Evolutionary conservation across 2,113 vertebrate species (phyloP), one percentile per base, ranked within the genome.

Genomic region (Sminthopsis crassicaudata): DNA sequence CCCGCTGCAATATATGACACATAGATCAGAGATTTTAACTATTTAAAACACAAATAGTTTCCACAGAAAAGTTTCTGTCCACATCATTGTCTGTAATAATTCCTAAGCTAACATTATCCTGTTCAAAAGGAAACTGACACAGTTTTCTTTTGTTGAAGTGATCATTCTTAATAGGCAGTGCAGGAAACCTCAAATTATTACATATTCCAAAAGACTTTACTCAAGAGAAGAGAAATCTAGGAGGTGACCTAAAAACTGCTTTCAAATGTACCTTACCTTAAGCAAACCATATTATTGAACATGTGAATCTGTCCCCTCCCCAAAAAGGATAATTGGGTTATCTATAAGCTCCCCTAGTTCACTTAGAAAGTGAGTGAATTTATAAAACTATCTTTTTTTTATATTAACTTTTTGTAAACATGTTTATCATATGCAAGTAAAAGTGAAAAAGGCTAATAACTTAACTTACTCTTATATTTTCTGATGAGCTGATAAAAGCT

Each of bases 1-100:
- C 98, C 60, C 98, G 97, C 99, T 99, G 97, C 76, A 98, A 98
- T 53, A 97, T 90, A 16, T 92, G 48, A 52, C 57, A 3, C 0
- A 42, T 25, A 30, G 8, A 91, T 91, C 22, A 27, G 60, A 36
- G 42, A 48, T 24, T 60, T 90, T 6, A 96, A 55, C n/a, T 24
- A 92, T 25, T 84, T 46, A 90, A 95, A 91, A 76, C 48, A 92
- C 19, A 11, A 11, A n/a, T 0, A 91, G 51, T 8, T 9, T n/a
- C 92, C 23, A 2, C 2, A 3, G 89, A 3, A 52, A 90, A 27
- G 42, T 57, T 26, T 36, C 23, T 3, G 90, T 22, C 91, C 22
- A 10, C 3, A 53, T 92, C 36, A 26, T 5, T 42, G 48, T 30
- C 93, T 88, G 91, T 52, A 48, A 51, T 76, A 94, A 51, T 50